Evolutionary conservation across 2,113 vertebrate genomes (phyloP).

Genomic region (Emberiza fucata): DNA sequence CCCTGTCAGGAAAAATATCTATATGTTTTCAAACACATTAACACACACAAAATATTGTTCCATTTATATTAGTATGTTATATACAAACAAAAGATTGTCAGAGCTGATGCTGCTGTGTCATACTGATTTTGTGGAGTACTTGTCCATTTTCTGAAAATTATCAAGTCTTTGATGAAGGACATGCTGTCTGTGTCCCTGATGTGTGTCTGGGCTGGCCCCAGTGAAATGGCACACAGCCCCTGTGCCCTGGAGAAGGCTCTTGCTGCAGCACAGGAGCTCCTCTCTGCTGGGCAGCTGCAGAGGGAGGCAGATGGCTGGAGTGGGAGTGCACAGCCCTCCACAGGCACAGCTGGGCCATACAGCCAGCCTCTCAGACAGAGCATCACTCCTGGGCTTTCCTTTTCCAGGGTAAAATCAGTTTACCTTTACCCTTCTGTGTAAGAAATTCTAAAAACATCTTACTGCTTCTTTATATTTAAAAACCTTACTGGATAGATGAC

Average conservation of each 20-base stretch:
- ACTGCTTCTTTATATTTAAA: neutral
- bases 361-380: neutral
- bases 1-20: neutral
- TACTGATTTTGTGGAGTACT: neutral
- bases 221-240: neutral
- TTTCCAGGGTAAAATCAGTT: neutral
- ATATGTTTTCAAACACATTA: neutral
- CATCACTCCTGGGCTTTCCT: neutral
- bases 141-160: neutral
- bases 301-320: neutral
- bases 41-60: neutral
- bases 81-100: neutral
- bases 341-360: fast-evolving
- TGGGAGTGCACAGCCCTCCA: neutral
- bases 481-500: neutral
- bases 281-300: fast-evolving
- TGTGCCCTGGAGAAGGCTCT: neutral
- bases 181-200: neutral
- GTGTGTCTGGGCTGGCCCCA: neutral
- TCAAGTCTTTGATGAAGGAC: neutral
- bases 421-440: neutral
- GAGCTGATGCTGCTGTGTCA: neutral
- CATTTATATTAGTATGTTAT: neutral
- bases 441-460: neutral
- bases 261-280: neutral